Evolutionary conservation across 1,140 invertebrate species (phyloP).

Genomic region (Heterodera carotae): DNA sequence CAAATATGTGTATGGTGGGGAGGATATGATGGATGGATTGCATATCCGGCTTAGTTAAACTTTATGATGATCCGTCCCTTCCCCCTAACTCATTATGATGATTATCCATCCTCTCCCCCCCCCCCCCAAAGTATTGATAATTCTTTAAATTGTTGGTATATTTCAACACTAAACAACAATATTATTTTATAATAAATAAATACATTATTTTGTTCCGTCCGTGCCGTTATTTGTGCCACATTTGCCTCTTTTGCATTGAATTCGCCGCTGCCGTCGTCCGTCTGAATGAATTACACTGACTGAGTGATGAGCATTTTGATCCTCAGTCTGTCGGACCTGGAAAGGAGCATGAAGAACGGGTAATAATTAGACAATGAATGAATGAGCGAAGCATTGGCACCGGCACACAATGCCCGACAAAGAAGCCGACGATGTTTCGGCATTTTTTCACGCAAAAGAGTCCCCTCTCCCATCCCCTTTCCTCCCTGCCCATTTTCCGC

Average conservation of each 20-base stretch:
- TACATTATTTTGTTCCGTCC: too few species aligned
- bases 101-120: too few species aligned
- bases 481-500: too few species aligned
- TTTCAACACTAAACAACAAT: too few species aligned
- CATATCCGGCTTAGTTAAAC: too few species aligned
- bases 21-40: neutral
- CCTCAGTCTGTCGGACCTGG: slow-evolving; percentile 27
- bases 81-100: too few species aligned
- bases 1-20: neutral
- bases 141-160: too few species aligned
- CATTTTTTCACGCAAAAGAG: neutral
- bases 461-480: too few species aligned
- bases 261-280: neutral
- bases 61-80: too few species aligned
- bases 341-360: slow-evolving; percentile 39
- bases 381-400: neutral
- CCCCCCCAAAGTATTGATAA: too few species aligned
- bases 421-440: neutral
- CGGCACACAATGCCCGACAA: neutral
- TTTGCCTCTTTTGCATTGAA: neutral
- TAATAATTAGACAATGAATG: neutral
- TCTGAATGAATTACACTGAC: too few species aligned
- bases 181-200: too few species aligned
- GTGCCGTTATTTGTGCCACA: neutral
- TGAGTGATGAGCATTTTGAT: slow-evolving; percentile 32